Evolutionary conservation across 2,888 invertebrate genomes (phyloP).

Genomic region (Apocheima hispidaria): DNA sequence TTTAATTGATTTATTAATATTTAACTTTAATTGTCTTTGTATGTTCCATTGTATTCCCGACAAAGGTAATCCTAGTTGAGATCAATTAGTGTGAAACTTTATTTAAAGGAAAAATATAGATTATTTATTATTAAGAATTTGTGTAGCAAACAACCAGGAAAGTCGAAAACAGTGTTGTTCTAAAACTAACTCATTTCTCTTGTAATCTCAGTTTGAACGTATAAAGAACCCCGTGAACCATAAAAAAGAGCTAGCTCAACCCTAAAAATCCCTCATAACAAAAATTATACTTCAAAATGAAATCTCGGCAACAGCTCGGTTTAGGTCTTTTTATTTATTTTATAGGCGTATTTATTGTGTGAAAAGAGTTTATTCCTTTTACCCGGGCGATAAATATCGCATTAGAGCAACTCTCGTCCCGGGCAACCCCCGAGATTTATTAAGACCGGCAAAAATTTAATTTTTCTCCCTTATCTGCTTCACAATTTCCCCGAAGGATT

Average conservation of each 20-base stretch:
- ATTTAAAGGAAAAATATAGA: too few species aligned
- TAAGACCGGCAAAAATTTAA: slow-evolving; percentile 64
- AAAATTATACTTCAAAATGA: slow-evolving; percentile 32
- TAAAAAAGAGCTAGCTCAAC: slow-evolving; percentile 19
- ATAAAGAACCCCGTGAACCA: neutral
- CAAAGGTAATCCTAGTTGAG: too few species aligned
- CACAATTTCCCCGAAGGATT: slow-evolving; percentile 59
- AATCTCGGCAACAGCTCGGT: slow-evolving; percentile 30
- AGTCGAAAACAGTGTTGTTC: too few species aligned
- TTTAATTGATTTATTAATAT: too few species aligned
- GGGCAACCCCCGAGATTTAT: slow-evolving; percentile 66
- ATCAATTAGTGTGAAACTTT: too few species aligned
- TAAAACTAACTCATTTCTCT: too few species aligned
- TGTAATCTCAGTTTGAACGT: neutral
- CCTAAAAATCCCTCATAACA: slow-evolving; percentile 7
- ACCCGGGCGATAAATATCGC: slow-evolving; percentile 77
- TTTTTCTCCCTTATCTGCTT: slow-evolving; percentile 64
- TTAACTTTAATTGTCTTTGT: too few species aligned
- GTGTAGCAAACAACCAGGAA: too few species aligned
- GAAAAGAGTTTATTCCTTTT: slow-evolving; percentile 71
- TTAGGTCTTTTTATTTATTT: slow-evolving; percentile 57
- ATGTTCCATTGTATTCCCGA: too few species aligned
- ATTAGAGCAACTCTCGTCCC: slow-evolving; percentile 67
- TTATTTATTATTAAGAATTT: too few species aligned
- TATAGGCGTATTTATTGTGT: slow-evolving; percentile 68